Evolutionary conservation across 2,113 vertebrate genomes (phyloP), one percentile per base, ranked within the genome.

Genomic region (Poeciliopsis prolifica): DNA sequence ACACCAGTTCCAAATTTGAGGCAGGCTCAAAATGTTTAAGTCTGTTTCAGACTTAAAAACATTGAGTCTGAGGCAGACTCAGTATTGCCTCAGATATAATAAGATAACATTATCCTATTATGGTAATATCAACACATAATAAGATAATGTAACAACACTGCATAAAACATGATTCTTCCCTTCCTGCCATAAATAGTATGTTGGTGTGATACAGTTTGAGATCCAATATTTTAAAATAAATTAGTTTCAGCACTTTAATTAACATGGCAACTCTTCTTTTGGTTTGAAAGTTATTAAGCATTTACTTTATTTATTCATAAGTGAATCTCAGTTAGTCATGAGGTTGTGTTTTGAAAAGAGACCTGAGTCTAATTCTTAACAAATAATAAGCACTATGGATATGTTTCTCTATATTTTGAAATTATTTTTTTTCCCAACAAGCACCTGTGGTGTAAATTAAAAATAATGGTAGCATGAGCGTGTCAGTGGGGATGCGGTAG

Each of bases 401-500:
- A 73, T 76, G 72, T 87, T 91, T 83, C 86, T 87, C n/a, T 62
- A 88, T 87, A 80, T 82, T 89, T 90, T 90, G 86, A 91, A 66
- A 82, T 82, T 81, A 81, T 90, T 93, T 91, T 87, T 91, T 87
- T 86, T 81, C 70, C 85, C 17, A 92, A 91, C 87, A 90, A 90
- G 86, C 88, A 89, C 81, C 88, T 86, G 89, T 86, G 82, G 88
- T 84, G 85, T 83, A 92, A 91, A 94, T 91, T 88, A 89, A 92
- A 92, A 86, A 86, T 92, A 90, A 94, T 87, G 83, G 84, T 84
- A 33, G 19, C 6, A 31, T 15, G 29, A 31, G 24, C 7, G 19
- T n/a, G 24, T 58, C 11, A 24, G 64, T n/a, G 63, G n/a, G n/a
- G 31, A 33, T 61, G 80, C 81, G 78, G 79, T 63, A 87, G 82